A percentile compares a stretch with the other conserved stretches of the same genome.
These are phyloP conservation scores for Sebastes iracundus DNA, from an alignment of 2,797 vertebrate species.

Conservation along the genomic window DNA sequence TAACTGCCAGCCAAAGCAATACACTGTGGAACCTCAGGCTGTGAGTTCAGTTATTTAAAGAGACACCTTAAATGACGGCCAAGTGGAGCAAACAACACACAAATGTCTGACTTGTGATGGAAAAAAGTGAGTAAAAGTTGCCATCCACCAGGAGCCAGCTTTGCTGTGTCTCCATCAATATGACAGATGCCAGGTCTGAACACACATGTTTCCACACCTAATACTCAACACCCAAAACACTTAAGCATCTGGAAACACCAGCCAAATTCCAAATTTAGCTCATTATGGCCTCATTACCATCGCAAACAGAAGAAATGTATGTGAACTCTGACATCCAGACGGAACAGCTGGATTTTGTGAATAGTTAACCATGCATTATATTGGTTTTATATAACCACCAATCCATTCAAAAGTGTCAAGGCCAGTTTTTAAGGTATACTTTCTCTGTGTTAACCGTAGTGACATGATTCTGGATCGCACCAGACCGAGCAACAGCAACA, in stretches of 20 bases:
- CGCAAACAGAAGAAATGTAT: slow-evolving; percentile 18
- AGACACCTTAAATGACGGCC: slow-evolving; percentile 13
- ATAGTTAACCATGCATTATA: slow-evolving; percentile 9
- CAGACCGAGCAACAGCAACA: slow-evolving; percentile 4
- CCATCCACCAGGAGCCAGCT: slow-evolving; percentile 17
- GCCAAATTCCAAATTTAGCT: slow-evolving; percentile 32
- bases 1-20: slow-evolving; percentile 7
- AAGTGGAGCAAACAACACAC: slow-evolving; percentile 17
- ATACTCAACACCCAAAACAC: slow-evolving; percentile 22
- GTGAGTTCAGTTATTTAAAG: slow-evolving; percentile 22
- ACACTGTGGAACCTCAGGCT: background rate
- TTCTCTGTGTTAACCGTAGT: background rate
- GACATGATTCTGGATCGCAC: slow-evolving; percentile 21
- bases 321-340: slow-evolving; percentile 29
- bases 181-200: slow-evolving; percentile 37
- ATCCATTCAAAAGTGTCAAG: background rate
- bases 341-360: slow-evolving; percentile 10
- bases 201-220: slow-evolving; percentile 50
- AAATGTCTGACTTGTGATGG: slow-evolving; percentile 42
- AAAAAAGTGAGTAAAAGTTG: slow-evolving; percentile 51
- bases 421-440: background rate
- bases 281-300: slow-evolving; percentile 32
- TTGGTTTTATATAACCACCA: slow-evolving; percentile 12
- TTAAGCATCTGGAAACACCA: slow-evolving; percentile 49
- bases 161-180: slow-evolving; percentile 36